Percentiles rank a stretch among this genome's conserved stretches.
phyloP scores from a whole-genome alignment of 2,113 vertebrate genomes.

The Mus musculus region GRCm39 chr16:40344001-40344500 shows the following conservation, averaged over 20 bases:
- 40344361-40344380: slow-evolving; percentile 14
- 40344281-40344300: not conserved
- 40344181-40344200: not conserved
- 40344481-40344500: not conserved
- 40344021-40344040: not conserved
- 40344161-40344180: not conserved
- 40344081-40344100: not conserved
- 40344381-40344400: slow-evolving; percentile 45
- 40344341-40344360: slow-evolving; percentile 8
- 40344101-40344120: not conserved
- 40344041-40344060: not conserved
- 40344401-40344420: not conserved
- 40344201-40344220: not conserved
- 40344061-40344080: not conserved
- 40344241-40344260: not conserved
- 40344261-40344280: not conserved
- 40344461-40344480: not conserved
- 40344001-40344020: not conserved
- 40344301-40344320: not conserved
- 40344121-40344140: not conserved
- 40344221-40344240: not conserved
- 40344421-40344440: slow-evolving; percentile 22
- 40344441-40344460: slow-evolving; percentile 6
- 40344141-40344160: slow-evolving; percentile 1
- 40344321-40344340: slow-evolving; percentile 11